Evolutionary conservation across 2,113 vertebrate species (phyloP).

Genomic region (Calyptommatus sinebrachiatus): DNA sequence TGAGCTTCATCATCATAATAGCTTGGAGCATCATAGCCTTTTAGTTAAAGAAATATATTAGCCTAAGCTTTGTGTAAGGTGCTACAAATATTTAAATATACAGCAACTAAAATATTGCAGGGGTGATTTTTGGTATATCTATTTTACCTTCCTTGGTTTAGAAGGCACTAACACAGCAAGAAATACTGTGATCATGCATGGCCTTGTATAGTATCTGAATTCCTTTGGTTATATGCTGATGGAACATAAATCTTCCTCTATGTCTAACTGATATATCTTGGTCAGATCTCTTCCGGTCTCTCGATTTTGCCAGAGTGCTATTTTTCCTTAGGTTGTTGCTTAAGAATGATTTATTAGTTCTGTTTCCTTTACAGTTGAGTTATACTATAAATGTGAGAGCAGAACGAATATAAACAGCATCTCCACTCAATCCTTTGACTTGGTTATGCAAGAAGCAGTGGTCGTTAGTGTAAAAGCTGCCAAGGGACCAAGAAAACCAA

Average conservation of each 20-base stretch:
- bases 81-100: neutral
- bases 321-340: neutral
- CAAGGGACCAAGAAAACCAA: too few relatives aligned
- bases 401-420: too few relatives aligned
- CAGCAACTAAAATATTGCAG: neutral
- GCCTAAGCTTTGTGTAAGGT: neutral
- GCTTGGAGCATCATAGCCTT: neutral
- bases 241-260: neutral
- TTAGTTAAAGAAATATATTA: neutral
- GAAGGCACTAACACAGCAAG: neutral
- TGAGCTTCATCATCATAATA: neutral
- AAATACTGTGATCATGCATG: neutral
- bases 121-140: neutral
- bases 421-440: too few relatives aligned
- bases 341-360: neutral
- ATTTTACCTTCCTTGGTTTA: neutral
- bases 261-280: neutral
- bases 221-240: neutral
- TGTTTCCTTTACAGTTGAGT: neutral
- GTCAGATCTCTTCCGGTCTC: neutral
- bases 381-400: neutral
- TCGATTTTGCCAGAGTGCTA: neutral
- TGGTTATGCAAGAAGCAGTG: too few relatives aligned
- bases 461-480: too few relatives aligned
- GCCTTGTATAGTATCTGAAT: neutral